Evolutionary conservation across 2,888 invertebrate genomes (phyloP).

Genomic region (Drosophila ochracea): DNA sequence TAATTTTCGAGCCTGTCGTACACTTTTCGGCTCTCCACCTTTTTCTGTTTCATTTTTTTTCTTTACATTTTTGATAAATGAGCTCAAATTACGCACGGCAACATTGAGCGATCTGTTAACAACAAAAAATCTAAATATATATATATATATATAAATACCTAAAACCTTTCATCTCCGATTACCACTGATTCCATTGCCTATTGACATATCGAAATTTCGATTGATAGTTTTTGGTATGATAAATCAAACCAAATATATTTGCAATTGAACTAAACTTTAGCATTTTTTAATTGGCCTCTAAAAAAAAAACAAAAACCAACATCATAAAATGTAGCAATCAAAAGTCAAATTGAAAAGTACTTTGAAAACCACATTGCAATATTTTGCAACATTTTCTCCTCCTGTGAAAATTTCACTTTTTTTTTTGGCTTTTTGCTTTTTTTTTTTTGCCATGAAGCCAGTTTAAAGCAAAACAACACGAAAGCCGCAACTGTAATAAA

Average conservation of each 20-base stretch:
- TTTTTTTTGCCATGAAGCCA: slow-evolving; percentile 47
- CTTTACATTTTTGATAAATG: slow-evolving; percentile 61
- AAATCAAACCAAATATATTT: not conserved
- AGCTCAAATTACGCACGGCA: slow-evolving; percentile 44
- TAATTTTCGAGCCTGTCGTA: slow-evolving; percentile 69
- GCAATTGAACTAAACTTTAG: not conserved
- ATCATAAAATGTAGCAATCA: slow-evolving; percentile 23
- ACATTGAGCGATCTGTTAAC: slow-evolving; percentile 40
- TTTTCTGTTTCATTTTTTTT: slow-evolving; percentile 14
- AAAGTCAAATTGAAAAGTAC: slow-evolving; percentile 31
- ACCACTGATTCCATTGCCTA: slow-evolving; percentile 13
- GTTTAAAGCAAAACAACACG: slow-evolving; percentile 48
- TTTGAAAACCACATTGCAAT: slow-evolving; percentile 31
- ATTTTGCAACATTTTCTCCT: slow-evolving; percentile 73
- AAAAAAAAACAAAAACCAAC: not conserved
- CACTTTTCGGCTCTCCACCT: slow-evolving; percentile 31
- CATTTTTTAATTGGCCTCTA: not conserved
- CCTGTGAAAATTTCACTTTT: slow-evolving; percentile 78
- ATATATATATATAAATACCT: slow-evolving; percentile 17
- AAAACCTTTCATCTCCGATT: slow-evolving; percentile 24
- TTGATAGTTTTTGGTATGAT: not conserved
- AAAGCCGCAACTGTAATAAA: slow-evolving; percentile 59
- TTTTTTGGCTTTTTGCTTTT: slow-evolving; percentile 34
- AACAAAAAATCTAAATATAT: slow-evolving; percentile 5
- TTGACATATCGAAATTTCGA: slow-evolving; percentile 5